Evolutionary conservation across 1,140 invertebrate species (phyloP).

Genomic region (Calosoma granatense): DNA sequence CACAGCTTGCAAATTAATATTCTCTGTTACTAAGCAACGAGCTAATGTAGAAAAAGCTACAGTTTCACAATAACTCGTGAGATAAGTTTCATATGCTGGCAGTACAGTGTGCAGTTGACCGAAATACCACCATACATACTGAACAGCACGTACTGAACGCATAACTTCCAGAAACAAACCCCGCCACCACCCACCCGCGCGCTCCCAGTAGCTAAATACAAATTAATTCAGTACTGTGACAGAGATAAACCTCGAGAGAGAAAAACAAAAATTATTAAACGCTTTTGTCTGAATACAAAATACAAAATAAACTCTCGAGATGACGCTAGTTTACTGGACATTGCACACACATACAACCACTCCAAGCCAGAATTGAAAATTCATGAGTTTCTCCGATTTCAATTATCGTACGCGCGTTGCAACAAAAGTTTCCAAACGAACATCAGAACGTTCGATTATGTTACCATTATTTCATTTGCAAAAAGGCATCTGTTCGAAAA

Average conservation of each 20-base stretch:
- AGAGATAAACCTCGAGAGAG: background rate
- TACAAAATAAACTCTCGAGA: background rate
- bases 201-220: background rate
- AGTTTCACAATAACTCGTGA: no score
- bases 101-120: no score
- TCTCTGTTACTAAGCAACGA: background rate
- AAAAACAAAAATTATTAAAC: background rate
- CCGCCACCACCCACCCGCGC: no score
- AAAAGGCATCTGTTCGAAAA: no score
- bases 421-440: no score
- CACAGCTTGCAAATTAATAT: background rate
- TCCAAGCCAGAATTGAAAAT: no score
- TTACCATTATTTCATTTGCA: no score
- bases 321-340: background rate
- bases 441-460: no score
- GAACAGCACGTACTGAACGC: background rate
- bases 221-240: background rate
- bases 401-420: no score
- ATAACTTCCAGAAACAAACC: background rate
- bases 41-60: background rate
- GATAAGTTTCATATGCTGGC: no score
- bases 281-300: background rate
- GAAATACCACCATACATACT: no score
- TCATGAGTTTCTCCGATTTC: background rate
- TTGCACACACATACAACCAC: no score